Base-by-base conservation (phyloP, 2,888 invertebrate species). In the Sipha maydis region DNA sequence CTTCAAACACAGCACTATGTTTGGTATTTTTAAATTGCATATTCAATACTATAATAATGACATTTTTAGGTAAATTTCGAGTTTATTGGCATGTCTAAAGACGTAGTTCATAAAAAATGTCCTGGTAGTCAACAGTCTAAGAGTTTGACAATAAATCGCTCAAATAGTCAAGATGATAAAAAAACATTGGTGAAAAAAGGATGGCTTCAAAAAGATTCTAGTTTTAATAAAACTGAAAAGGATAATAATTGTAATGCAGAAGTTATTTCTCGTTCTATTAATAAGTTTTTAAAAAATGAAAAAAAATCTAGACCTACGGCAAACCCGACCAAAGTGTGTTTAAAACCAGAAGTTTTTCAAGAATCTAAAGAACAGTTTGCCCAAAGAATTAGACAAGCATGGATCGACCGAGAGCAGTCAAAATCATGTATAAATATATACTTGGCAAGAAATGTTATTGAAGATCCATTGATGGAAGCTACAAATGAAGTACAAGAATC, bases 301-400 rank as follows among this genome's bases (percentile, higher is more conserved):
- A 86, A 86, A 73, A 86, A 73, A 61, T 9, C 56, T 14, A 54
- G 88, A 19, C 80, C 75, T 11, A 67, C 88, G 31, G 88, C 88
- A 17, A 88, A 88, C 14, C 88, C 88, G 67, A 88, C 88, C 17
- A 80, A 73, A 67, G 88, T 88, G 28, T 88, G 88, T 71, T 25
- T 88, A 28, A 88, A 88, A 67, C 80, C 80, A 31, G 88, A 88
- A 76, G 41, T 56, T 0, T 8, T 75, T 31, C 80, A 88, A 5
- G 88, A 88, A n/a, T 88, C 80, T 31, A 88, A 88, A 75, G 84
- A 93, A 90, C 93, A 94, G 90, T 90, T 93, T 31, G 92, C 93
- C 7, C 92, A 93, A 90, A 91, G 93, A 90, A 90, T 93, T 79
- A 91, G 93, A 83, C 91, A 92, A 21, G 93, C 93, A 0, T 93